These are phyloP conservation scores for Petrophora chlorosata DNA, from an alignment of 2,888 invertebrate genomes.

Conservation along the genomic window DNA sequence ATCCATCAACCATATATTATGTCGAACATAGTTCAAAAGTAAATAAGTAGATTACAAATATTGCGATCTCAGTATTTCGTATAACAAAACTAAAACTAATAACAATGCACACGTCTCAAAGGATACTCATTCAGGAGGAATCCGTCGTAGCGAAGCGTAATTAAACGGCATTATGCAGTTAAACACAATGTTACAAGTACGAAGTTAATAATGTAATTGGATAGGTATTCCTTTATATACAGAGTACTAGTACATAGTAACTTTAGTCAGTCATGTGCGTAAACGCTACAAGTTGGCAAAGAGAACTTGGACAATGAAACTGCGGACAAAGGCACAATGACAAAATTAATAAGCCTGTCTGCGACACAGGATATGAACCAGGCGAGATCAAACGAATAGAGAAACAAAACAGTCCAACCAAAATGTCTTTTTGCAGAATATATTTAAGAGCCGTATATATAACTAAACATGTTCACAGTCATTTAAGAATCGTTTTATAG, in stretches of 20 bases:
- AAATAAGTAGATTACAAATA: no score
- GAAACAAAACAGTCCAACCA: background rate
- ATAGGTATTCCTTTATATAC: conserved; percentile 23
- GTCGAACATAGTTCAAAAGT: no score
- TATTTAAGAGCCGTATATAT: no score
- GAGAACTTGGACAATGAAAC: conserved; percentile 15
- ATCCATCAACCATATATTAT: no score
- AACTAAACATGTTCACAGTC: no score
- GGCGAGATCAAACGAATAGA: conserved; percentile 4
- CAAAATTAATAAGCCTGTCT: conserved; percentile 11
- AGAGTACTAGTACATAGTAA: conserved; percentile 10
- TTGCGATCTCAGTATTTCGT: background rate
- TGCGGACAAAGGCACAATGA: conserved; percentile 16
- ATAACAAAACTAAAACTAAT: background rate
- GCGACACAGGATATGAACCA: conserved; percentile 19
- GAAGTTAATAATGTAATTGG: conserved; percentile 36
- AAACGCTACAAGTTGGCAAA: conserved; percentile 23
- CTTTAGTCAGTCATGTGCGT: conserved; percentile 23
- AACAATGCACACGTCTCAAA: conserved; percentile 22
- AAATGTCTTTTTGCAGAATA: no score
- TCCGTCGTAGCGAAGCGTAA: conserved; percentile 36
- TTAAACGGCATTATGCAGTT: conserved; percentile 40
- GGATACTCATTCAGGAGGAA: conserved; percentile 31
- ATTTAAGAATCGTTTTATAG: no score
- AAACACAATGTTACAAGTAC: conserved; percentile 33